A percentile compares a stretch with the other conserved stretches of the same genome.
phyloP scores from a whole-genome alignment of 2,888 invertebrate species.

The Entomobrya multifasciata region DNA sequence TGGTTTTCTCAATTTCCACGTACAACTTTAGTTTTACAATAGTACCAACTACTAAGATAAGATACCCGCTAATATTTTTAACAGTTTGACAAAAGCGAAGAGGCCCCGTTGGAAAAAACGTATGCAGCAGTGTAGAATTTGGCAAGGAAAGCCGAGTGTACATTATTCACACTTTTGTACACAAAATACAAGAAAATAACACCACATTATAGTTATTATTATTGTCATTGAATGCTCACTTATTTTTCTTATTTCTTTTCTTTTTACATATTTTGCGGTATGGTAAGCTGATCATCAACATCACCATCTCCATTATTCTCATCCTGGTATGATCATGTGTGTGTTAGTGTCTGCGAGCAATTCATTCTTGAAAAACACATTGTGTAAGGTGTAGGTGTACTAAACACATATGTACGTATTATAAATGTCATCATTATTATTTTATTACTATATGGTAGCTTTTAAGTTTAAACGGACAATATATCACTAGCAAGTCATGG shows the following conservation, averaged over 20 bases:
- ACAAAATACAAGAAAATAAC: background rate
- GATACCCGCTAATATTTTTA: background rate
- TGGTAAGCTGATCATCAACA: background rate
- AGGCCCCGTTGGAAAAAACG: conserved; percentile 7
- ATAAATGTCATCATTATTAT: conserved; percentile 2
- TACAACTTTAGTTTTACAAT: background rate
- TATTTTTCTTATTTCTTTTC: conserved; percentile 25
- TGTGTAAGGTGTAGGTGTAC: background rate
- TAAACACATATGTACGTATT: background rate
- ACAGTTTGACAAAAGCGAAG: conserved; percentile 15
- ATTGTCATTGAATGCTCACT: background rate
- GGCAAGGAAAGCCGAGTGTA: conserved; percentile 43
- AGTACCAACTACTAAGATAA: too few relatives aligned
- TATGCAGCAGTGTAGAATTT: conserved; percentile 27
- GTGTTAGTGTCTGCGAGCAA: conserved; percentile 13
- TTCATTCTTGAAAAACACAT: conserved; percentile 23
- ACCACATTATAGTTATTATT: background rate
- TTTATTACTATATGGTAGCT: conserved; percentile 26
- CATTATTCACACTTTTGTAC: conserved; percentile 65
- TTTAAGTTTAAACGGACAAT: background rate
- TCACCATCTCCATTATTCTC: conserved; percentile 1
- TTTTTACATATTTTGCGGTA: too few relatives aligned
- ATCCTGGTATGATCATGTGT: background rate
- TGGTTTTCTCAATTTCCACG: background rate
- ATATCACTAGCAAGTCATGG: conserved; percentile 38